Conservation (phyloP, 2,888 invertebrate genomes). For the Latrodectus elegans region DNA sequence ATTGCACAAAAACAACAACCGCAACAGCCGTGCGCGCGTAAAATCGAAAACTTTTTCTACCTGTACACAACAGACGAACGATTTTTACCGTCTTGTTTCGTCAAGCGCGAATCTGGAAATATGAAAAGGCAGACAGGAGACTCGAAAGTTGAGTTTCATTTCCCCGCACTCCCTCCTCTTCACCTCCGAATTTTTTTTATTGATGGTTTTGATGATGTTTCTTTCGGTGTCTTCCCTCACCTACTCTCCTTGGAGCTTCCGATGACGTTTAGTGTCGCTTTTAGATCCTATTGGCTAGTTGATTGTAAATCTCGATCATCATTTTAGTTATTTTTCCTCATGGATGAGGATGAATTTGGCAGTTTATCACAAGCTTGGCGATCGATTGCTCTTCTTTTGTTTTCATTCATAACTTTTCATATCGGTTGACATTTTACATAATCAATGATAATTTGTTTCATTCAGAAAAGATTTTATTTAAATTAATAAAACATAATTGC, state of each 20-base stretch:
- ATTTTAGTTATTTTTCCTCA: constrained; percentile 17
- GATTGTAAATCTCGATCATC: constrained; percentile 37
- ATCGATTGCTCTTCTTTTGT: background rate
- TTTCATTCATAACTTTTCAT: too few relatives aligned
- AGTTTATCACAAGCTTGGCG: constrained; percentile 25
- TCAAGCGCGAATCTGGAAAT: constrained; percentile 53
- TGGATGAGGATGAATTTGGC: constrained; percentile 20
- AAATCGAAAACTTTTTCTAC: background rate
- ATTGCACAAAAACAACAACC: constrained; percentile 25
- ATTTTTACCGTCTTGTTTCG: constrained; percentile 33
- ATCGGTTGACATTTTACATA: too few relatives aligned
- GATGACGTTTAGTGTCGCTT: constrained; percentile 53
- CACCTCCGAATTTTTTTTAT: constrained; percentile 48
- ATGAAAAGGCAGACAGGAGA: constrained; percentile 61
- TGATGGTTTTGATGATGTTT: constrained; percentile 66
- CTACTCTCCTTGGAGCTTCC: constrained; percentile 43
- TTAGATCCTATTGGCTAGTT: constrained; percentile 44
- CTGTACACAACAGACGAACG: constrained; percentile 19
- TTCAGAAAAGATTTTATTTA: too few relatives aligned
- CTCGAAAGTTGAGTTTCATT: constrained; percentile 60
- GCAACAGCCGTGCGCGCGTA: constrained; percentile 18
- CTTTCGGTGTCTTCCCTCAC: constrained; percentile 19
- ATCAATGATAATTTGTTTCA: too few relatives aligned
- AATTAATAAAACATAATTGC: too few relatives aligned
- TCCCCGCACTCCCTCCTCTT: constrained; percentile 15